These are phyloP conservation scores for Xestia xanthographa DNA, from an alignment of 2,888 invertebrate species.

Conservation along the genomic window DNA sequence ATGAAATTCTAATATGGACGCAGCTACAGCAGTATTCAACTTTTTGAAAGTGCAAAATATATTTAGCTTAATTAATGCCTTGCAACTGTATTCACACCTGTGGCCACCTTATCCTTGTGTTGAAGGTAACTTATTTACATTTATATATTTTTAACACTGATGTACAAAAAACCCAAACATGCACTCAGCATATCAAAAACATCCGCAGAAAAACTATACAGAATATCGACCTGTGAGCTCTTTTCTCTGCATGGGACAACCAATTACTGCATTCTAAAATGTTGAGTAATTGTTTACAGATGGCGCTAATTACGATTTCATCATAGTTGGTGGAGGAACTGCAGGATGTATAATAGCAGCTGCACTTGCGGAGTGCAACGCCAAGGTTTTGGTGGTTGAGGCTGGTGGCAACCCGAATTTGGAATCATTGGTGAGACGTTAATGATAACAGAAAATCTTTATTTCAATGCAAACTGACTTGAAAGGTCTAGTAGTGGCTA, in stretches of 20 bases:
- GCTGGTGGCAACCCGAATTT: conserved; percentile 69
- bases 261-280: not conserved
- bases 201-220: no score
- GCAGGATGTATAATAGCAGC: conserved; percentile 68
- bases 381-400: conserved; percentile 66
- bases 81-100: conserved; percentile 5
- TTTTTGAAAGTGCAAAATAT: conserved; percentile 14
- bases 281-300: conserved; percentile 40
- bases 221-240: no score
- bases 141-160: not conserved
- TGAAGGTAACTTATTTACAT: conserved; percentile 1
- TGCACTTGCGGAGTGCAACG: conserved; percentile 59
- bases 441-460: not conserved
- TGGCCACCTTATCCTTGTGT: conserved; percentile 18
- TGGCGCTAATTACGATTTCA: conserved; percentile 58
- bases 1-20: conserved; percentile 3
- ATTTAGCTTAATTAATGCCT: not conserved
- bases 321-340: conserved; percentile 68
- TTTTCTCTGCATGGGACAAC: no score
- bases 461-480: not conserved
- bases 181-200: no score
- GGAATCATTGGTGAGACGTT: conserved; percentile 64
- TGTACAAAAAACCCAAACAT: no score
- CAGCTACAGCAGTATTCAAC: conserved; percentile 8
- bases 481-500: not conserved